A percentile compares a stretch with the other conserved stretches of the same genome.
phyloP scores from a whole-genome alignment of 1,140 invertebrate genomes.

The Drosophila ohnishii region DNA sequence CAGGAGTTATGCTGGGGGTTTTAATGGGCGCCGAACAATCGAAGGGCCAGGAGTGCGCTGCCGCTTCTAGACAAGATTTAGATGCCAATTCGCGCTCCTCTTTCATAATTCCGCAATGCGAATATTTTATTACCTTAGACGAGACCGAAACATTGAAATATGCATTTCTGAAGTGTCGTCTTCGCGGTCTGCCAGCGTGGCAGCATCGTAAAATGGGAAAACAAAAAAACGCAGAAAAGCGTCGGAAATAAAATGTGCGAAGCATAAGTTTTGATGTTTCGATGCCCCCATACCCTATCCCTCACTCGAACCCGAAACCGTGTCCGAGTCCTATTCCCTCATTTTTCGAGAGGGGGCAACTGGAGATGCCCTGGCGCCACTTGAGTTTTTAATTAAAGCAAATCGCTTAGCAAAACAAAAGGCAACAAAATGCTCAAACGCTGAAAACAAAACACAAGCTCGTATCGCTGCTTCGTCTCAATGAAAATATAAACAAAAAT shows the following conservation, averaged over 20 bases:
- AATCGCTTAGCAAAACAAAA: slow-evolving; percentile 68
- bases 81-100: slow-evolving; percentile 53
- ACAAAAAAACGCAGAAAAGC: slow-evolving; percentile 15
- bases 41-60: slow-evolving; percentile 52
- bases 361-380: slow-evolving; percentile 61
- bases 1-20: slow-evolving; percentile 44
- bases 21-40: slow-evolving; percentile 75
- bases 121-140: slow-evolving; percentile 75
- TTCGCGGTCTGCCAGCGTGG: slow-evolving; percentile 38
- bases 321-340: background rate
- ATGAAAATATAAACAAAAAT: slow-evolving; percentile 73
- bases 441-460: slow-evolving; percentile 38
- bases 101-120: slow-evolving; percentile 64
- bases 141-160: slow-evolving; percentile 74
- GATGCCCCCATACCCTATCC: slow-evolving; percentile 11
- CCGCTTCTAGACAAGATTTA: slow-evolving; percentile 74
- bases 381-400: slow-evolving; percentile 80
- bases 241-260: slow-evolving; percentile 23
- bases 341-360: slow-evolving; percentile 15
- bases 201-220: slow-evolving; percentile 43
- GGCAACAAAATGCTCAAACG: slow-evolving; percentile 71
- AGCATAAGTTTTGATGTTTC: slow-evolving; percentile 52
- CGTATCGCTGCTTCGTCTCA: slow-evolving; percentile 12
- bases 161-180: slow-evolving; percentile 73
- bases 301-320: background rate